These are phyloP conservation scores for Rhadinocentrus ornatus DNA, from an alignment of 2,797 vertebrate species.

Conservation along the genomic window DNA sequence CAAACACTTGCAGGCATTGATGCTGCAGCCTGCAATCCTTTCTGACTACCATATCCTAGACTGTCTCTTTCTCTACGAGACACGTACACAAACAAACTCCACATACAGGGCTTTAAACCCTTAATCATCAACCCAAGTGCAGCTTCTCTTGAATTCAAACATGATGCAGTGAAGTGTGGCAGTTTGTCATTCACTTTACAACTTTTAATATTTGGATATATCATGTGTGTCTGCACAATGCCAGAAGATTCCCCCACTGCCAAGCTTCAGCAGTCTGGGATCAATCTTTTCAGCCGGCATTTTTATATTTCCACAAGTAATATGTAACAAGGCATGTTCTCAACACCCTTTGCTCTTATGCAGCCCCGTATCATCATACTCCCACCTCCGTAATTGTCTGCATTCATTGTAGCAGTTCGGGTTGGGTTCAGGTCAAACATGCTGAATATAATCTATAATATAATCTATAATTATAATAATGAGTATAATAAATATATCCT, in stretches of 20 bases:
- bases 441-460: no score
- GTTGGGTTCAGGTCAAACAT: no score
- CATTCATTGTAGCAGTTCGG: background rate
- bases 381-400: background rate
- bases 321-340: background rate
- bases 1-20: slow-evolving; percentile 37
- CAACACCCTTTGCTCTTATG: background rate
- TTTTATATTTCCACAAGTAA: background rate
- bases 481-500: no score
- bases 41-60: slow-evolving; percentile 37
- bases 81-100: slow-evolving; percentile 27
- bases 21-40: slow-evolving; percentile 46
- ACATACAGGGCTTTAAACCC: slow-evolving; percentile 62
- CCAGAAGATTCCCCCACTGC: background rate
- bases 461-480: no score
- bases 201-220: slow-evolving; percentile 12
- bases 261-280: background rate
- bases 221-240: background rate
- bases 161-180: slow-evolving; percentile 42
- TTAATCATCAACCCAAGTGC: slow-evolving; percentile 67
- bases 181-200: slow-evolving; percentile 48
- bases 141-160: slow-evolving; percentile 62
- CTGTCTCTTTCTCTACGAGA: slow-evolving; percentile 25
- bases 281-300: background rate
- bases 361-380: background rate